Base-by-base conservation (phyloP, 2,113 vertebrate species). In the Calyptommatus sinebrachiatus region DNA sequence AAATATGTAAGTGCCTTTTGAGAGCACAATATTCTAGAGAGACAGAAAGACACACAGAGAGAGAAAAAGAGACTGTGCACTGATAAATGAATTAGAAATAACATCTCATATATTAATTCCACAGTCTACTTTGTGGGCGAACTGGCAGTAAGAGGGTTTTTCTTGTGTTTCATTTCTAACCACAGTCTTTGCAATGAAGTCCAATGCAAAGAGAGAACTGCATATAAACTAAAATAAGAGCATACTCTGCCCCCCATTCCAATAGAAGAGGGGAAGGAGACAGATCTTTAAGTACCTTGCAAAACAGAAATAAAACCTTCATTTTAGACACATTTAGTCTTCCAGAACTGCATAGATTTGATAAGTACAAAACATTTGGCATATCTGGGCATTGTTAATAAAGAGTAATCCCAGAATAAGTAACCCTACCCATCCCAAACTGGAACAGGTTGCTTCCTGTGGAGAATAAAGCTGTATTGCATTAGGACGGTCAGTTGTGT, bases 41-140 rank as follows among this genome's bases (percentile, higher is more conserved):
- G 57, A 81, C 18, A 18, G 50, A 41, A 41, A 41, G 35, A 41
- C 35, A 41, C 35, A 41, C 35, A 41, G n/a, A 16, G 45, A 82
- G 79, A 46, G 68, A 41, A 24, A 57, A 35, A 31, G 29, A 41
- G 46, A 81, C 24, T 81, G 50, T 35, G 41, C 22, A 29, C 78
- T 71, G 79, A 88, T 53, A 88, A 85, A 88, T 84, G 84, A 86
- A 78, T 87, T 89, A 89, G 89, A 90, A 94, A 90, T 83, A 86
- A 77, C 89, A 90, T 91, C 87, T 86, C 87, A 83, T 81, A 79
- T 31, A 67, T 90, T 89, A 91, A 92, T 92, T 93, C 88, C 76
- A n/a, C 87, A 83, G 88, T 84, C 82, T 82, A 89, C 88, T 93
- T 85, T 86, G 89, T 84, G 86, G 88, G 86, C 93, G 89, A 84